Evolutionary conservation across 2,888 invertebrate genomes (phyloP).

Genomic region (Pyrochroa serraticornis): DNA sequence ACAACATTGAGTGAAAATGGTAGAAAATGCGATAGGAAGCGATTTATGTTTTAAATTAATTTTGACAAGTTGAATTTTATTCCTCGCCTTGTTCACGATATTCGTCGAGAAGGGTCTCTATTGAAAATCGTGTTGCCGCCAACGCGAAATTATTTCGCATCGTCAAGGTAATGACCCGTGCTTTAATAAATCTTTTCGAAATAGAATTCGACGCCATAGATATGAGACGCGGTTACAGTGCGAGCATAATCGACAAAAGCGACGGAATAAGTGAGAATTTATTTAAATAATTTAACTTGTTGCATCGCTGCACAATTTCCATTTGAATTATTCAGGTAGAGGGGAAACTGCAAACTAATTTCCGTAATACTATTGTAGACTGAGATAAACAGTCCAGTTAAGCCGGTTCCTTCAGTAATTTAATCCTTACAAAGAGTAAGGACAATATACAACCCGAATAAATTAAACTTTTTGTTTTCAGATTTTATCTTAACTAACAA

Average conservation of each 20-base stretch:
- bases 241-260: no score
- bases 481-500: slow-evolving; percentile 45
- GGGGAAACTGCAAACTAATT: slow-evolving; percentile 36
- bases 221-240: no score
- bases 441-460: slow-evolving; percentile 46
- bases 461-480: slow-evolving; percentile 49
- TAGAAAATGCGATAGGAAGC: no score
- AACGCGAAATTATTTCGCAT: slow-evolving; percentile 4
- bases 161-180: slow-evolving; percentile 8
- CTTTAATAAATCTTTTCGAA: slow-evolving; percentile 8
- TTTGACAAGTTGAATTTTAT: no score
- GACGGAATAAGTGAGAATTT: not conserved
- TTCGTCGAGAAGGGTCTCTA: no score
- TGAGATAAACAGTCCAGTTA: slow-evolving; percentile 44
- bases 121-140: not conserved
- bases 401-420: slow-evolving; percentile 43
- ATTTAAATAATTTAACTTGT: slow-evolving; percentile 1
- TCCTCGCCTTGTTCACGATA: no score
- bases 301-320: no score
- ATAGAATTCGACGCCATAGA: not conserved
- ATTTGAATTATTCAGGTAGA: no score
- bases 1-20: no score
- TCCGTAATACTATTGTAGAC: slow-evolving; percentile 42
- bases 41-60: no score
- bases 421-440: slow-evolving; percentile 45